Percentiles rank a stretch among this genome's conserved stretches.
These are phyloP conservation scores for Cossypha niveicapilla DNA, from an alignment of 2,797 vertebrate species.

Conservation along the genomic window DNA sequence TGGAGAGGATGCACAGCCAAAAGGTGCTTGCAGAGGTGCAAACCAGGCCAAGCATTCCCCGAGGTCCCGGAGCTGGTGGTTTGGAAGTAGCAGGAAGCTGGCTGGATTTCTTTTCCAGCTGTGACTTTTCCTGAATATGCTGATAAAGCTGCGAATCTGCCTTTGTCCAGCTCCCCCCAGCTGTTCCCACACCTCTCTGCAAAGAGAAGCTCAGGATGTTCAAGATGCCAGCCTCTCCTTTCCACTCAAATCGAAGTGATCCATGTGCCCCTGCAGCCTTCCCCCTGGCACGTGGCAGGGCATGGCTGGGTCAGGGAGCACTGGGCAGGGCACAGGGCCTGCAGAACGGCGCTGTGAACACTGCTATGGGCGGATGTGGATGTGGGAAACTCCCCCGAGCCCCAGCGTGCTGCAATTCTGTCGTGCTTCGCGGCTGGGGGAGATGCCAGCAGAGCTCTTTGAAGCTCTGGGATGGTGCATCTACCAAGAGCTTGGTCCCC, in stretches of 20 bases:
- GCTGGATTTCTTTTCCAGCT: background rate
- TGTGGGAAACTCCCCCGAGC: background rate
- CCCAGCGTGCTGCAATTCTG: background rate
- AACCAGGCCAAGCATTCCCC: background rate
- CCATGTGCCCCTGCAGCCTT: background rate
- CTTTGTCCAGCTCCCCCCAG: background rate
- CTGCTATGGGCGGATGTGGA: background rate
- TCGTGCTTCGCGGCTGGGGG: background rate
- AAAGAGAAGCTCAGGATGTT: background rate
- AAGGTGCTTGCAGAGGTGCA: background rate
- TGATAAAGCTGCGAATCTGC: background rate
- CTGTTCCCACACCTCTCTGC: background rate
- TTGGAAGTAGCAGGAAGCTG: background rate
- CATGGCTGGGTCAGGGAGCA: fast-evolving
- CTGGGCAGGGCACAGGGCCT: background rate
- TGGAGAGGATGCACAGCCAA: fast-evolving
- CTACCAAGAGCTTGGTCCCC: background rate
- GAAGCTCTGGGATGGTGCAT: slow-evolving; percentile 29
- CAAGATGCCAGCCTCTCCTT: background rate
- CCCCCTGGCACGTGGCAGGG: fast-evolving
- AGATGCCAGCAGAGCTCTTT: slow-evolving; percentile 40
- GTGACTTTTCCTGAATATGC: background rate
- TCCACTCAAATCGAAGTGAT: background rate
- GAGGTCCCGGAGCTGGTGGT: fast-evolving
- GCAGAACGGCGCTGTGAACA: fast-evolving